A percentile compares a stretch with the other conserved stretches of the same genome.
Conservation (phyloP, 2,797 vertebrate species). For the Pangasius djambal region DNA sequence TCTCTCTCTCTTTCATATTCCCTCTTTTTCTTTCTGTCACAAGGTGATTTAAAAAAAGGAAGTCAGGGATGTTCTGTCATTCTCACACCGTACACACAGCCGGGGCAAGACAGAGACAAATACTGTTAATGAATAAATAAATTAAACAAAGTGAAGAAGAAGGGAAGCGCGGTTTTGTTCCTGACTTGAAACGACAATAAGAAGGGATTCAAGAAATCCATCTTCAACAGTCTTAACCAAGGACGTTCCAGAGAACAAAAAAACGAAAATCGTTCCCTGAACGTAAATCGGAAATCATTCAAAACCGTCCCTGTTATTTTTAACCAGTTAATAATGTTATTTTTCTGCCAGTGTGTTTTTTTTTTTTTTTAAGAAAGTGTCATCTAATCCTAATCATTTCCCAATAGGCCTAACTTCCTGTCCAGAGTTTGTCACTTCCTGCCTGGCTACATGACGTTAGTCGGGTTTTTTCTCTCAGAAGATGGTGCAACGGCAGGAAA, state of each 20-base stretch:
- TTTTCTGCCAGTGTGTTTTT: neutral
- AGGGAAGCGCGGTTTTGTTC: neutral
- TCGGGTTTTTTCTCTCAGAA: too few species aligned
- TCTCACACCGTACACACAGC: conserved; percentile 49
- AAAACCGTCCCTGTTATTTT: too few species aligned
- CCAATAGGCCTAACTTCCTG: neutral
- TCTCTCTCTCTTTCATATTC: conserved; percentile 54
- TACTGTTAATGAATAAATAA: conserved; percentile 55
- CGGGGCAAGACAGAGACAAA: conserved; percentile 44
- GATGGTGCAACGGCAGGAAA: neutral
- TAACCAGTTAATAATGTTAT: neutral
- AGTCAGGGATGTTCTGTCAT: conserved; percentile 60
- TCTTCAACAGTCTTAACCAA: neutral
- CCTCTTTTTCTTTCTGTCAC: conserved; percentile 69
- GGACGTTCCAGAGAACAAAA: neutral
- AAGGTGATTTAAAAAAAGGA: conserved; percentile 74
- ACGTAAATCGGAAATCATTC: neutral
- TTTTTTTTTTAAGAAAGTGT: neutral
- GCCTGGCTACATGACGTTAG: neutral
- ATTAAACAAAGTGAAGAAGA: conserved; percentile 51
- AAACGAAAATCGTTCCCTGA: neutral
- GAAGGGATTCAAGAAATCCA: neutral
- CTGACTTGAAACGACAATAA: neutral
- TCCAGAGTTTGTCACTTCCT: neutral
- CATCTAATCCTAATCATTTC: neutral